These are phyloP conservation scores for Orestias chungarensis DNA, from an alignment of 2,797 vertebrate genomes.

Conservation along the genomic window DNA sequence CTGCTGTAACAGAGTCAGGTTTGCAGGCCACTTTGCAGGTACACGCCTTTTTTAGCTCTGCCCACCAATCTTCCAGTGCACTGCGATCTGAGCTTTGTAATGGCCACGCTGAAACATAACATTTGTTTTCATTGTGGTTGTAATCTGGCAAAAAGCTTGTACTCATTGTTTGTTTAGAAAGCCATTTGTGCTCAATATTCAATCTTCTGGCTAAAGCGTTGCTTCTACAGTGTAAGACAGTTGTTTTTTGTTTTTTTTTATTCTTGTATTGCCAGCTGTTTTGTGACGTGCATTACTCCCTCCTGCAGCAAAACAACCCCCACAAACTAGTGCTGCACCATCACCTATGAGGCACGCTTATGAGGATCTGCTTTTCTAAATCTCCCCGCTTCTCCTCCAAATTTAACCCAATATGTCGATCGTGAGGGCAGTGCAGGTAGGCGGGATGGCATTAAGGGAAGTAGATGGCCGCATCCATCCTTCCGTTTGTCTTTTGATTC, in stretches of 20 bases:
- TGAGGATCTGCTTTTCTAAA: background rate
- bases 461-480: background rate
- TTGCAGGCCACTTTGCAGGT: background rate
- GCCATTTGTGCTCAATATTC: background rate
- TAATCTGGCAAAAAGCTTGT: background rate
- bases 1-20: background rate
- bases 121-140: background rate
- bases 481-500: no score
- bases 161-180: background rate
- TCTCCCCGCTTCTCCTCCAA: background rate
- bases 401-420: no score
- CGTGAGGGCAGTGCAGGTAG: no score
- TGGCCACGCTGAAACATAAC: background rate
- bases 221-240: background rate
- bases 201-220: background rate
- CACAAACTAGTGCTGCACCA: background rate
- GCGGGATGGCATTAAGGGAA: background rate
- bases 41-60: background rate
- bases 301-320: background rate
- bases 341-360: background rate
- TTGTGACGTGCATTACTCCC: background rate
- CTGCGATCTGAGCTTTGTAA: background rate
- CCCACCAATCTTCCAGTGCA: background rate
- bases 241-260: background rate
- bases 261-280: background rate